These are phyloP conservation scores for Aleiodes sp. DNA, from an alignment of 1,140 invertebrate genomes.

Conservation along the genomic window DNA sequence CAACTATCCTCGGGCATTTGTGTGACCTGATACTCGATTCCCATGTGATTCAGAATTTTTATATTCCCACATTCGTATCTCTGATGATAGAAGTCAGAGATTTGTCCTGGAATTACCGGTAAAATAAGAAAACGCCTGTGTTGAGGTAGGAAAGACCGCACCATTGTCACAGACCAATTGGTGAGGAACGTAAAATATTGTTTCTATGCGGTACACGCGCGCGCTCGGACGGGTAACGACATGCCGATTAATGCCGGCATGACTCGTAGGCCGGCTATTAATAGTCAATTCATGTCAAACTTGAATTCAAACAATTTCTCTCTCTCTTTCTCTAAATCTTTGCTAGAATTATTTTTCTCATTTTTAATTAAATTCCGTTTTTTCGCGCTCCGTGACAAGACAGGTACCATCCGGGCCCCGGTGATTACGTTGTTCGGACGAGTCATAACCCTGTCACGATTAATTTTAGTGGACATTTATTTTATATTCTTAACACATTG, in stretches of 20 bases:
- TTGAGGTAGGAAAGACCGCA: neutral
- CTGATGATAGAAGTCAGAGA: neutral
- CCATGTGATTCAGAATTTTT: neutral
- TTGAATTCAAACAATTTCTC: conserved; percentile 7
- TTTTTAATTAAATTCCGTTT: neutral
- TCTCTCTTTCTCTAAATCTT: neutral
- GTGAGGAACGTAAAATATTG: conserved; percentile 50
- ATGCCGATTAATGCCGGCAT: conserved; percentile 57
- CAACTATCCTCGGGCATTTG: neutral
- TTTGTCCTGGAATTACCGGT: conserved; percentile 9
- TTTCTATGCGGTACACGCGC: conserved; percentile 54
- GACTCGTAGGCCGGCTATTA: conserved; percentile 51
- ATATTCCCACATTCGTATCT: neutral
- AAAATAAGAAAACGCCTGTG: conserved; percentile 5
- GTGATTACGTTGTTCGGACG: conserved; percentile 20
- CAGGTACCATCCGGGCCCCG: conserved; percentile 9
- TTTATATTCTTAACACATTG: no score
- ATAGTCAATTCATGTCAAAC: conserved; percentile 44
- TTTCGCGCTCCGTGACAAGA: conserved; percentile 12
- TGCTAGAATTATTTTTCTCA: neutral
- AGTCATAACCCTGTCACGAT: conserved; percentile 22
- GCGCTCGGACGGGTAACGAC: conserved; percentile 55
- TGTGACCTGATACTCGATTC: neutral
- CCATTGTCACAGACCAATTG: conserved; percentile 49
- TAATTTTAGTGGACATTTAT: neutral